Evolutionary conservation across 1,140 invertebrate species (phyloP), one percentile per base, ranked within the genome.

Genomic region (Leptopilina clavipes): DNA sequence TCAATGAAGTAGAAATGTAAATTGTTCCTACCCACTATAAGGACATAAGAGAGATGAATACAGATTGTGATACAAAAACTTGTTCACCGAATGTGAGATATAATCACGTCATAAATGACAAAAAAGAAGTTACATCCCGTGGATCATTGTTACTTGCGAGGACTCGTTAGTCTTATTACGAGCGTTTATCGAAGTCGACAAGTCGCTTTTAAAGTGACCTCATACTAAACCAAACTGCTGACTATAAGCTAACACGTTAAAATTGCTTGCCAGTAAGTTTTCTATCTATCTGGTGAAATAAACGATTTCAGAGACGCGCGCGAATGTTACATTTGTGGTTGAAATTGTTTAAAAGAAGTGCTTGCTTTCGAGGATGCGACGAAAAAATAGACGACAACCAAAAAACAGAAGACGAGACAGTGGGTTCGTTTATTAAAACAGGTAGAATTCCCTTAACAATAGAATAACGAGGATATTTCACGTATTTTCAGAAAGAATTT

Each of bases 341-440:
- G 31, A 6, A 37, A 65, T 31, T 31, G 25, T 22, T 65, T 37
- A 12, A 65, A 31, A 65, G 1, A 65, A 65, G 59, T 65, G 59
- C 22, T 31, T 6, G 7, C 11, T n/a, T 37, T n/a, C 59, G 10
- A 65, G 25, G 6, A 65, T 65, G 59, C 76, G 74, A 31, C 74
- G 71, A 52, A 56, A 71, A 31, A 70, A 45, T 70, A 77, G 65
- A 22, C 37, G 56, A 37, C 43, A 72, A 11, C 71, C n/a, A 19
- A 73, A 74, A 45, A 75, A 70, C 43, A 75, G 76, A 37, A 81
- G 76, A 73, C 81, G 84, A 72, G 75, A 85, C 76, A 80, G 79
- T 77, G 80, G 86, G 86, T 87, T 86, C 82, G 85, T 87, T 79
- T 17, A 81, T 52, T 52, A 52, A 52, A 52, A 52, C 48, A 82